phyloP scores from a whole-genome alignment of 2,797 vertebrate genomes.

The Gadopsis bispinosus region DNA sequence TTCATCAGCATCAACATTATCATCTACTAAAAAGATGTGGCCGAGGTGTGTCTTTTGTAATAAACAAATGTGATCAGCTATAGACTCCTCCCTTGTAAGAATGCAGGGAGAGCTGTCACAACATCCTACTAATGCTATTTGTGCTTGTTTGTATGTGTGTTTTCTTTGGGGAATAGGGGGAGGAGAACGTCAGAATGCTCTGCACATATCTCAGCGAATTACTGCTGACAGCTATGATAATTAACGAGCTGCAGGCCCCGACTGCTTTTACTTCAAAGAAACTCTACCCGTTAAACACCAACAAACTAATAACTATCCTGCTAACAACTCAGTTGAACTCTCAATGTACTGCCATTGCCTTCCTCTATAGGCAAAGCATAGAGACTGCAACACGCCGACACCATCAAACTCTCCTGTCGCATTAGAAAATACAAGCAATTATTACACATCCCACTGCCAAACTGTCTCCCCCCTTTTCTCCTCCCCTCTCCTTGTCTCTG shows the following conservation, averaged over 20 bases:
- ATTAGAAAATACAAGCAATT: slow-evolving; percentile 72
- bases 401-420: slow-evolving; percentile 58
- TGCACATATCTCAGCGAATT: slow-evolving; percentile 62
- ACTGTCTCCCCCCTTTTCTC: slow-evolving; percentile 46
- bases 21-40: slow-evolving; percentile 1
- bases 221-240: slow-evolving; percentile 75
- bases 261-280: slow-evolving; percentile 71
- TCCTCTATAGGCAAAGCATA: slow-evolving; percentile 34
- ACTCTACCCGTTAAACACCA: slow-evolving; percentile 56
- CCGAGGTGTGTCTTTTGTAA: slow-evolving; percentile 30
- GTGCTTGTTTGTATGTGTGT: slow-evolving; percentile 57
- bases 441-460: slow-evolving; percentile 67
- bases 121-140: slow-evolving; percentile 60
- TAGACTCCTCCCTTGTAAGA: slow-evolving; percentile 35
- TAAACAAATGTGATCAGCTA: slow-evolving; percentile 56
- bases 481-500: slow-evolving; percentile 54
- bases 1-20: slow-evolving; percentile 32
- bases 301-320: slow-evolving; percentile 60
- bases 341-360: slow-evolving; percentile 47
- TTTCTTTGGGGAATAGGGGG: slow-evolving; percentile 61
- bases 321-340: slow-evolving; percentile 51
- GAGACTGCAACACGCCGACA: slow-evolving; percentile 39
- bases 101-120: slow-evolving; percentile 61
- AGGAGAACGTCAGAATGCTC: slow-evolving; percentile 51
- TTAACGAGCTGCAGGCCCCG: slow-evolving; percentile 71